Conservation (phyloP, 92 coral and sea anemone species). For the Epizoanthus illoricatus region DNA sequence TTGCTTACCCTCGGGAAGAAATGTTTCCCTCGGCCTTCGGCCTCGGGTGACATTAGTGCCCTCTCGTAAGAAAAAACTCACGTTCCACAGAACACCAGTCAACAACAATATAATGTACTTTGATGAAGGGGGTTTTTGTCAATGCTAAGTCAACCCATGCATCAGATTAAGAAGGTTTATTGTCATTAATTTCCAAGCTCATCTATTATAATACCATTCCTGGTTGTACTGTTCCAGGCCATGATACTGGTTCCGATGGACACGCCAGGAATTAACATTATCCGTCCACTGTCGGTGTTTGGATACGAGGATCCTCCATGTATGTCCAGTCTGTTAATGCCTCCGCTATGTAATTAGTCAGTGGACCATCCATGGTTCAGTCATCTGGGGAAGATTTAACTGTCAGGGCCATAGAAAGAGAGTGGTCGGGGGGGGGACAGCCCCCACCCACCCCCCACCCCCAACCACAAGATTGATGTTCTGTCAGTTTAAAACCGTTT, state of each 20-base stretch:
- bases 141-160: too few relatives aligned
- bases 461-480: not conserved
- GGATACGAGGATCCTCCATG: constrained; percentile 94
- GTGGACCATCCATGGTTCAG: not conserved
- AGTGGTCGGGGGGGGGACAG: not conserved
- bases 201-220: not conserved
- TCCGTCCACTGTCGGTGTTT: constrained; percentile 88
- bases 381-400: too few relatives aligned
- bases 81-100: too few relatives aligned
- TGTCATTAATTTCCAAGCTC: too few relatives aligned
- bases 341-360: not conserved
- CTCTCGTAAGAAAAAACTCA: too few relatives aligned
- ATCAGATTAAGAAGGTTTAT: too few relatives aligned
- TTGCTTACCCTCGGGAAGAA: too few relatives aligned
- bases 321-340: constrained; percentile 27
- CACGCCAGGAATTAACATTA: constrained; percentile 73
- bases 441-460: not conserved
- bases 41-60: too few relatives aligned
- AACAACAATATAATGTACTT: too few relatives aligned
- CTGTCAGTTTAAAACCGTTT: too few relatives aligned
- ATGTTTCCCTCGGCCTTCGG: too few relatives aligned
- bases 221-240: constrained; percentile 49
- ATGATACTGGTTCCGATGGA: constrained; percentile 97
- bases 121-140: too few relatives aligned
- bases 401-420: not conserved